Evolutionary conservation across 1,140 invertebrate genomes (phyloP).

Genomic region (Ylistrum balloti): DNA sequence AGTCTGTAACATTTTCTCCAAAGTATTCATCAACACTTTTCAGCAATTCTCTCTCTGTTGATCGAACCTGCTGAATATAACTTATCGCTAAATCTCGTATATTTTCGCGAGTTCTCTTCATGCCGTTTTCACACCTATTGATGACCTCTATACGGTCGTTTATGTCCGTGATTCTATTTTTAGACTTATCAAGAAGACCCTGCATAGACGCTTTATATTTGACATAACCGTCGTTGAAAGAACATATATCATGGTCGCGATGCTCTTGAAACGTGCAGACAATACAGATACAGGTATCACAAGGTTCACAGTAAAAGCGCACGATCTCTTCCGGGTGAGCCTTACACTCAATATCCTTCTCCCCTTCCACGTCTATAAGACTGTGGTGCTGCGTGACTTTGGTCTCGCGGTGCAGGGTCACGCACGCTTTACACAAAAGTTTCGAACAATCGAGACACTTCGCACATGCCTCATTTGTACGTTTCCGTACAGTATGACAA

Average conservation of each 20-base stretch:
- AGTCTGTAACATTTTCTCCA: constrained; percentile 75
- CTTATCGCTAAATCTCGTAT: constrained; percentile 80
- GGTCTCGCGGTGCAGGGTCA: constrained; percentile 80
- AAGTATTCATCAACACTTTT: constrained; percentile 77
- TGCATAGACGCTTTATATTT: constrained; percentile 77
- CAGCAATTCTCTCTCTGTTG: constrained; percentile 76
- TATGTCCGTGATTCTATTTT: constrained; percentile 69
- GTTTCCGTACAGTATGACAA: constrained; percentile 71
- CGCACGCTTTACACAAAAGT: constrained; percentile 80
- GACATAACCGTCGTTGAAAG: constrained; percentile 79
- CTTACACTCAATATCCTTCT: constrained; percentile 82
- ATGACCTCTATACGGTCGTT: constrained; percentile 73
- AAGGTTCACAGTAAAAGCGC: constrained; percentile 82
- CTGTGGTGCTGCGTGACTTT: constrained; percentile 81
- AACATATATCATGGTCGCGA: constrained; percentile 81
- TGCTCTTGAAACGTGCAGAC: constrained; percentile 82
- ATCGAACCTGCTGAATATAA: constrained; percentile 79
- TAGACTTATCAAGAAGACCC: constrained; percentile 71
- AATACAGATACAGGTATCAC: constrained; percentile 81
- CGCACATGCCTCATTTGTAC: constrained; percentile 76
- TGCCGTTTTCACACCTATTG: constrained; percentile 74
- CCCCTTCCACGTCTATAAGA: constrained; percentile 81
- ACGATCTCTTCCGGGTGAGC: constrained; percentile 80
- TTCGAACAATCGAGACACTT: constrained; percentile 83
- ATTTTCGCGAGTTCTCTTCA: constrained; percentile 77